Base-by-base conservation (phyloP, 2,797 vertebrate species). In the Tenualosa thibaudeaui region DNA sequence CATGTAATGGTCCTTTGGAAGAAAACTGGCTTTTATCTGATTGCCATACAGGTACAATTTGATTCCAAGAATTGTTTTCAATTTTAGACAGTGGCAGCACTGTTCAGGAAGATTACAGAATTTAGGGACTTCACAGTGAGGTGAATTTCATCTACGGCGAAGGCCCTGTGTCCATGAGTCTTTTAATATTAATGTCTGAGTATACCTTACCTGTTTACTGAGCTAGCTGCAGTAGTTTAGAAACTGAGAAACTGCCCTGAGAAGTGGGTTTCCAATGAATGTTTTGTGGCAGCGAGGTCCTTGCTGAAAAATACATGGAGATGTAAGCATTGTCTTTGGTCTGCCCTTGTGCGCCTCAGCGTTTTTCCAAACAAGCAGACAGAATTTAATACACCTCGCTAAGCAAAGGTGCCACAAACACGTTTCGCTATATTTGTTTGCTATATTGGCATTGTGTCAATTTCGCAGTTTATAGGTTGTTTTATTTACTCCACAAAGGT, bases 321-420 rank as follows among this genome's bases (percentile, higher is more conserved):
- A 46, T 78, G 40, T 19, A 78, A 78, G 71, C 71, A 78, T 43
- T 46, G 71, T 46, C 71, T 78, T 46, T 78, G 71, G 2, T 17
- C 71, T 78, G 71, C 40, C 71, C 71, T 78, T 78, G 71, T 78
- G 0, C 22, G 71, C 40, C 40, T 78, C 71, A 78, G 71, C 71
- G 40, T 5, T 75, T 75, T 75, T 19, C 40, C 8, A 46, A 78
- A 78, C 71, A 46, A 78, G 37, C 40, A 78, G 71, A 78, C 71
- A 46, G 71, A 78, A 78, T 78, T 78, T 46, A 78, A 78, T 78
- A 43, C 71, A 78, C 40, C 71, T 17, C 5, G 46, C 37, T 46
- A 78, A 78, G 37, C 65, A 71, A 71, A 71, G 37, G 71, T 78
- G 71, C 37, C 71, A 78, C 71, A 78, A 15, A 78, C 17, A 43